Base-by-base conservation (phyloP, 2,797 vertebrate species). In the Trematomus bernacchii region DNA sequence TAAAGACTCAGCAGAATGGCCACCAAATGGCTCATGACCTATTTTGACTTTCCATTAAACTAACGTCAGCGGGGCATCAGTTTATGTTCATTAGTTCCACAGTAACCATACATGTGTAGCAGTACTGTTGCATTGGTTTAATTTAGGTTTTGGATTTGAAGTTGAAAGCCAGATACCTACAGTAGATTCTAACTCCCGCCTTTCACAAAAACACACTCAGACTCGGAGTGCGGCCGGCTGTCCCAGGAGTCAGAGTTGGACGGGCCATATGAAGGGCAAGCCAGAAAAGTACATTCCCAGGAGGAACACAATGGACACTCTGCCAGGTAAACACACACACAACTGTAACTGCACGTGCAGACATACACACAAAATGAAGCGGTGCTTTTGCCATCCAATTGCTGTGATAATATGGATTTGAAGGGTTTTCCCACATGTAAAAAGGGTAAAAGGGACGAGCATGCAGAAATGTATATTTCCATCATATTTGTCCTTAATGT, bases 281-380 rank as follows among this genome's bases (percentile, higher is more conserved):
- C 84, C 71, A 90, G 85, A 63, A 91, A 14, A 61, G 88, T 75
- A 58, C 62, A 23, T 44, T 84, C 78, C 76, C 86, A 72, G 59
- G 87, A 77, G 55, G 85, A 88, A 57, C 85, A 67, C 65, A 96
- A 95, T 46, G 89, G 88, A n/a, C 87, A 87, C 2, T 66, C 83
- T 33, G 66, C 80, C 63, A 96, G 96, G 97, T 98, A 82, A 86
- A 75, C 46, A 11, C 7, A 54, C 65, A 14, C 72, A 61, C 51
- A 79, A 10, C 60, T 3, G 13, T 37, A 43, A 53, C 52, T 27
- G 0, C 43, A 58, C 54, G 44, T 55, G 46, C 21, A 58, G 11
- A 59, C 23, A 54, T n/a, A 59, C n/a, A n/a, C 27, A 58, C 23
- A 30, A 23, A 62, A 21, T 27, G 7, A 50, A 1, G 6, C 18